Base-by-base conservation (phyloP, 2,888 invertebrate species). In the Eumerus sabulonum region DNA sequence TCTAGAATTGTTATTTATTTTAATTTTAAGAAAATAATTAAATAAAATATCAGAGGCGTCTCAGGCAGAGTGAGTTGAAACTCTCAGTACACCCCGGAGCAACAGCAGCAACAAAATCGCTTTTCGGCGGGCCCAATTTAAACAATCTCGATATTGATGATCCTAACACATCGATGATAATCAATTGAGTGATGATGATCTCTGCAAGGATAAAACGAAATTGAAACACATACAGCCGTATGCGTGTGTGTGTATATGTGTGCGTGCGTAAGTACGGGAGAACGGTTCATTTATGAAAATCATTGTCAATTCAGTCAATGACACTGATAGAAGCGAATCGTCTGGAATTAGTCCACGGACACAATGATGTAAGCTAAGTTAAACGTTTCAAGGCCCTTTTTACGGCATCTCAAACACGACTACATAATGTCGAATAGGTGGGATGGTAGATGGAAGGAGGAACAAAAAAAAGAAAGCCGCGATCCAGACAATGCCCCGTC, bases 31-130 rank as follows among this genome's bases (percentile, higher is more conserved):
- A 18, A 64, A 68, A 60, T 56, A 60, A 50, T 63, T 14, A 59
- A 59, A 47, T 64, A 17, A 56, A 73, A 66, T 63, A 48, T 56
- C 62, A 35, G 62, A 71, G 48, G 51, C 62, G 51, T 66, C 47
- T 66, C 42, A 66, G 56, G 42, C 62, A 71, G 50, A 45, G 60
- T 14, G 36, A 18, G 35, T 19, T 40, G 48, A 35, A 62, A 18
- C 53, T 18, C 13, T 40, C 27, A 45, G 11, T 27, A 27, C 16
- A 56, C 47, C 53, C 16, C 19, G 51, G 18, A 51, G 16, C 27
- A 27, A 7, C 42, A 18, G 42, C 38, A 57, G 14, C 19, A 63
- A 51, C 44, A 51, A 18, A 54, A 17, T 27, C 44, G 9, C 35
- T 17, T 48, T 27, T n/a, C n/a, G 35, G 51, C 47, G 48, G 47